phyloP scores from a whole-genome alignment of 2,797 vertebrate genomes.

The Knipowitschia caucasica region DNA sequence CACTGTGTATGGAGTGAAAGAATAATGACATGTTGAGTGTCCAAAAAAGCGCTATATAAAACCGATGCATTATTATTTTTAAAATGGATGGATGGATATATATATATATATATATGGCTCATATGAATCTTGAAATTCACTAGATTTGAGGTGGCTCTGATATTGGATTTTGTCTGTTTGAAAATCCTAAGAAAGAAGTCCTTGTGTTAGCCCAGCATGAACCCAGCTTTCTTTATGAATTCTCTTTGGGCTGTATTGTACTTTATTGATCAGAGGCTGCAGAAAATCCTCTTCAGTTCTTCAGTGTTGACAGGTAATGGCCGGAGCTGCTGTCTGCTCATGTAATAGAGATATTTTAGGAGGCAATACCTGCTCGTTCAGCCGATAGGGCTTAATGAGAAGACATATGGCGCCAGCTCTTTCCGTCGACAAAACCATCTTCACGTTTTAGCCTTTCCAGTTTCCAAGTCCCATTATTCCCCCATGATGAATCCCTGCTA shows the following conservation, averaged over 20 bases:
- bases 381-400: slow-evolving; percentile 11
- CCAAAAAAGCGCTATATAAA: no score
- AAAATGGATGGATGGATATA: no score
- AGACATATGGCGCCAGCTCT: background rate
- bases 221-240: slow-evolving; percentile 25
- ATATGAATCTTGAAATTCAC: background rate
- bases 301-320: slow-evolving; percentile 26
- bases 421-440: slow-evolving; percentile 5
- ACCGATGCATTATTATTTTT: no score
- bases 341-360: slow-evolving; percentile 32
- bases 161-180: slow-evolving; percentile 8
- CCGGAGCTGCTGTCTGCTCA: slow-evolving; percentile 4
- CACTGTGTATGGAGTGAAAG: no score
- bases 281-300: slow-evolving; percentile 33
- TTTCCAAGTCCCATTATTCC: slow-evolving; percentile 60
- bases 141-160: background rate
- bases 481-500: slow-evolving; percentile 65
- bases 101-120: background rate
- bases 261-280: slow-evolving; percentile 41
- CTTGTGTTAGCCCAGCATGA: slow-evolving; percentile 4
- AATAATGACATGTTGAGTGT: no score
- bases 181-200: slow-evolving; percentile 4
- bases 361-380: background rate
- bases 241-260: slow-evolving; percentile 13
- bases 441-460: slow-evolving; percentile 25